A percentile compares a stretch with the other conserved stretches of the same genome.
phyloP scores from a whole-genome alignment of 2,797 vertebrate species.

The Falco cherrug region DNA sequence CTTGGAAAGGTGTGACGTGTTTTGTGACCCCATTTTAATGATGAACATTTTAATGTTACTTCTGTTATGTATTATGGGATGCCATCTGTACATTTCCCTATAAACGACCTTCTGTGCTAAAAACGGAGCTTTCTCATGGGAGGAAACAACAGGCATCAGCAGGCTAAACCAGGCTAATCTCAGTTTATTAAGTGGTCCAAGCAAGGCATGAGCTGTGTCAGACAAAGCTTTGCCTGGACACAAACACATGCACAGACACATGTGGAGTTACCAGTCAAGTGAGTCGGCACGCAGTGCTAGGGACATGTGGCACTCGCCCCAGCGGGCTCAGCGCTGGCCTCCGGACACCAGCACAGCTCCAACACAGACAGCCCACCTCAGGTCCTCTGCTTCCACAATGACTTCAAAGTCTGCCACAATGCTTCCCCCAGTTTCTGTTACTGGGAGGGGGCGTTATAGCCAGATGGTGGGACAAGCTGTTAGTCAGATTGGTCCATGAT shows the following conservation, averaged over 20 bases:
- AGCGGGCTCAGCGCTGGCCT: background rate
- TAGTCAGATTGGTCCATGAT: background rate
- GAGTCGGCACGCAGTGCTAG: background rate
- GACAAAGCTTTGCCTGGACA: background rate
- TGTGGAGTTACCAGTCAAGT: background rate
- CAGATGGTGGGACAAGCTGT: background rate
- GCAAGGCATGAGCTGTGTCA: background rate
- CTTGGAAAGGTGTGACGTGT: background rate
- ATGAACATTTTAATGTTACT: background rate
- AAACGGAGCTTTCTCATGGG: background rate
- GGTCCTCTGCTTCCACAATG: background rate
- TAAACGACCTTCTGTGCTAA: background rate
- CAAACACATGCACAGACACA: background rate
- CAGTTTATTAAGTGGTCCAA: background rate
- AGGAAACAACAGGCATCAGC: background rate
- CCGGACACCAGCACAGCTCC: background rate
- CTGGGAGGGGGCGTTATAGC: background rate
- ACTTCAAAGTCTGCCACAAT: background rate
- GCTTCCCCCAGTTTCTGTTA: background rate
- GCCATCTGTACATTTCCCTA: background rate
- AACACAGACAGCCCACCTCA: background rate
- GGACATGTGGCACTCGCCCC: fast-evolving
- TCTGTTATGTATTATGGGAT: background rate
- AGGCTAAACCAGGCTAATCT: background rate
- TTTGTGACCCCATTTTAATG: background rate